Conservation (phyloP, 2,113 vertebrate genomes). For the Podarcis muralis region DNA sequence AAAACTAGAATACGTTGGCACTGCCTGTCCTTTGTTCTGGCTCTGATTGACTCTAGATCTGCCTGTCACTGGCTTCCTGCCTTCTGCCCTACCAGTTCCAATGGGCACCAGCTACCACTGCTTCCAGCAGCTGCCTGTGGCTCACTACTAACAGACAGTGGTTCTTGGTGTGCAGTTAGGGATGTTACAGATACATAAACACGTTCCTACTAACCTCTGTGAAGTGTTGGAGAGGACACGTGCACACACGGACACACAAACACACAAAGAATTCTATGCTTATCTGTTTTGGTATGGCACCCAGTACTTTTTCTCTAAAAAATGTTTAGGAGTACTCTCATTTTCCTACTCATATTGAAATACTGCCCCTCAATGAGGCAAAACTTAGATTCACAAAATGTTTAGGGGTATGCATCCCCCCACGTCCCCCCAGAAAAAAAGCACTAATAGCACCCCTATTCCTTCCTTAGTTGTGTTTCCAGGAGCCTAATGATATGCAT, state of each 20-base stretch:
- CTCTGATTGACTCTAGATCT: no score
- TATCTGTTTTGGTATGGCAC: background rate
- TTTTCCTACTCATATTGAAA: no score
- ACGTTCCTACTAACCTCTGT: background rate
- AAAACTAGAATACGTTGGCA: no score
- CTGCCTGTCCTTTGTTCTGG: no score
- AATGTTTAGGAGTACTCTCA: no score
- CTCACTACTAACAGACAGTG: background rate
- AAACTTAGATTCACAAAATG: no score
- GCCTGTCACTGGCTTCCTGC: background rate
- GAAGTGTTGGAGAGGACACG: background rate
- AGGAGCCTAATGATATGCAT: slow-evolving; percentile 17
- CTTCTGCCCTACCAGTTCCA: background rate
- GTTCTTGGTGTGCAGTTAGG: background rate
- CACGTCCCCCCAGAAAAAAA: no score
- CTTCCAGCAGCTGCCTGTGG: background rate
- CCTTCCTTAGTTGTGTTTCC: background rate
- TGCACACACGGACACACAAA: background rate
- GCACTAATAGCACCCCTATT: background rate
- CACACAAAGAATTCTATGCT: background rate
- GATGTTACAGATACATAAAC: background rate
- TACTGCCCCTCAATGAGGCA: no score
- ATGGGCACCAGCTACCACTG: background rate
- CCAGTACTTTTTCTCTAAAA: no score
- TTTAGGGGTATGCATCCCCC: no score